phyloP scores from a whole-genome alignment of 2,888 invertebrate genomes.

The Sphaeridia pumilis region DNA sequence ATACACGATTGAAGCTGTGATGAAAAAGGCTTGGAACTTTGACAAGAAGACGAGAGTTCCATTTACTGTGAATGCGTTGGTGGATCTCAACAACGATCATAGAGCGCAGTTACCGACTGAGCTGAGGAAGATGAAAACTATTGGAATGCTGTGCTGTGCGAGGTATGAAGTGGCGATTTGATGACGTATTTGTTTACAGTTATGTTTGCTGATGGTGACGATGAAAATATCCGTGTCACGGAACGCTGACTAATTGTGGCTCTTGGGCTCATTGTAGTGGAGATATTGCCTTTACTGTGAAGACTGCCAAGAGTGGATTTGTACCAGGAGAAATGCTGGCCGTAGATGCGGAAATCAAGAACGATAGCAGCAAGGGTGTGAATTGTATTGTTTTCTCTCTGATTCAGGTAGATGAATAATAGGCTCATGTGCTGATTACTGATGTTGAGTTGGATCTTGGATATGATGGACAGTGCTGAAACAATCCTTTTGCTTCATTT shows the following conservation, averaged over 20 bases:
- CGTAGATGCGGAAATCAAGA: slow-evolving; percentile 1
- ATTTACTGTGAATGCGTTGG: slow-evolving; percentile 20
- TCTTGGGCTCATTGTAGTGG: background rate
- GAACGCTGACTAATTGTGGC: background rate
- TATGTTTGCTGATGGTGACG: background rate
- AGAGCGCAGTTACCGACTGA: background rate
- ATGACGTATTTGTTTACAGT: background rate
- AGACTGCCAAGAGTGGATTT: background rate
- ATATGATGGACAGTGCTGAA: background rate
- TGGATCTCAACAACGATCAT: slow-evolving; percentile 20
- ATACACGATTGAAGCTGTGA: slow-evolving; percentile 16
- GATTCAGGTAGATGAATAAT: slow-evolving; percentile 2
- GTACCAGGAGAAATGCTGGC: slow-evolving; percentile 2
- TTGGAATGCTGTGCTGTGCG: background rate
- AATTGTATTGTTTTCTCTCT: background rate
- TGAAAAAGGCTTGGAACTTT: slow-evolving; percentile 22
- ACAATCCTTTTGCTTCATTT: background rate
- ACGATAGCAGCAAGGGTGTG: slow-evolving; percentile 1
- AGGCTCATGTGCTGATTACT: background rate
- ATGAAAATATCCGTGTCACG: background rate
- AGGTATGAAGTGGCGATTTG: background rate
- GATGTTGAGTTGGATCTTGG: background rate
- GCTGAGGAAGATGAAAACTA: background rate
- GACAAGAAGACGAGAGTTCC: slow-evolving; percentile 17
- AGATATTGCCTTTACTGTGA: background rate